Conservation (phyloP, 2,888 invertebrate genomes). For the Tuberolachnus salignus region DNA sequence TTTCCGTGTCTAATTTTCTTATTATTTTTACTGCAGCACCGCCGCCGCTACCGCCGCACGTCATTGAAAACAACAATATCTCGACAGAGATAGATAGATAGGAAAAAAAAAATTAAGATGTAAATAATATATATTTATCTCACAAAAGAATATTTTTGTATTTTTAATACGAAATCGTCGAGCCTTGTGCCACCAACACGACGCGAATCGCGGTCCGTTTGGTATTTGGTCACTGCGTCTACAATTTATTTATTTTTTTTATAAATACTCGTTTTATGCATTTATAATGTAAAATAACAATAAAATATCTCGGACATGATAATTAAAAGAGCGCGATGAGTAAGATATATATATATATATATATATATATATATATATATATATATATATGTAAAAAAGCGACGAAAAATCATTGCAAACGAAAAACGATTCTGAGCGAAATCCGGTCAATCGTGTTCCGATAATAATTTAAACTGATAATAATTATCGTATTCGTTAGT, state of each 20-base stretch:
- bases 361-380: no score
- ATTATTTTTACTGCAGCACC: conserved; percentile 34
- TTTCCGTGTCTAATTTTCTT: conserved; percentile 54
- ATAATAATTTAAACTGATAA: no score
- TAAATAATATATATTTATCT: conserved; percentile 23
- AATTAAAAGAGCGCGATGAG: no score
- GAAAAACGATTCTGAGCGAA: no score
- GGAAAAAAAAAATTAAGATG: conserved; percentile 15
- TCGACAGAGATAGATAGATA: neutral
- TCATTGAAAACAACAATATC: conserved; percentile 37
- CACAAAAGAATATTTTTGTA: conserved; percentile 16
- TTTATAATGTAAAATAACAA: neutral
- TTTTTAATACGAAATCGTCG: conserved; percentile 11
- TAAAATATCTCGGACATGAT: neutral
- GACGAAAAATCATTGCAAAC: no score
- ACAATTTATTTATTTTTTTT: no score
- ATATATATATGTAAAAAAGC: neutral
- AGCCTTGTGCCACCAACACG: neutral
- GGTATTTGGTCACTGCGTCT: no score
- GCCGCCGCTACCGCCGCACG: conserved; percentile 17
- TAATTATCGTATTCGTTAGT: no score
- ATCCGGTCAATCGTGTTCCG: no score
- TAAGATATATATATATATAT: no score
- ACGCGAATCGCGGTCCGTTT: neutral
- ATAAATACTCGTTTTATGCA: no score